Conservation (phyloP, 2,113 vertebrate genomes). For the Coptodon rendalli region DNA sequence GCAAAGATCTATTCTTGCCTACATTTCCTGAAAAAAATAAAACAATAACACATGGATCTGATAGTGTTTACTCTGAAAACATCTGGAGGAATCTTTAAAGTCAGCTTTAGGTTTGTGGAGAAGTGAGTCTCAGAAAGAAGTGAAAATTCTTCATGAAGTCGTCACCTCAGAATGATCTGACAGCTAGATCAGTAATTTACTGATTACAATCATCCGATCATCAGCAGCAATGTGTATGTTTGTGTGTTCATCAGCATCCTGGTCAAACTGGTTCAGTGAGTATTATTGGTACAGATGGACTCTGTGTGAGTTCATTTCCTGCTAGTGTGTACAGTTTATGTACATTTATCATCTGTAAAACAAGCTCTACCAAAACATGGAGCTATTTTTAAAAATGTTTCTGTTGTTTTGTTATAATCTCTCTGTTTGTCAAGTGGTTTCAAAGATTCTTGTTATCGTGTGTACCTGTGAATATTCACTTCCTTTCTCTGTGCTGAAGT, state of each 20-base stretch:
- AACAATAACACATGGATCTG: neutral
- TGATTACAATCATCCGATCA: neutral
- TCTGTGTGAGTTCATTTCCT: neutral
- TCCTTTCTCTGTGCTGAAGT: neutral
- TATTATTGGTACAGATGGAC: neutral
- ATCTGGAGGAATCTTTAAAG: neutral
- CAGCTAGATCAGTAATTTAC: neutral
- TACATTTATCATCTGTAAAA: fast-evolving
- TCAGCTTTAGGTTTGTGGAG: neutral
- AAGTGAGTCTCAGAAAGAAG: neutral
- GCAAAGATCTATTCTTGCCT: neutral
- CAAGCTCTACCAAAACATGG: fast-evolving
- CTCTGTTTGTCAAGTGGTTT: too few species aligned
- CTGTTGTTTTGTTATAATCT: too few species aligned
- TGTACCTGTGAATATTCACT: neutral
- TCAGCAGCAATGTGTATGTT: fast-evolving
- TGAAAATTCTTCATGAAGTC: fast-evolving
- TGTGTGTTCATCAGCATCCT: neutral
- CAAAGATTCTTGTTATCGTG: too few species aligned
- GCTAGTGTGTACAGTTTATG: fast-evolving
- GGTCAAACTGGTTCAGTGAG: neutral
- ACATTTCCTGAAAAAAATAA: fast-evolving
- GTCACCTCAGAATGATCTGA: neutral
- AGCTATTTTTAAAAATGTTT: too few species aligned
- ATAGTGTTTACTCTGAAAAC: neutral